Percentiles rank a stretch among this genome's conserved stretches.
These are phyloP conservation scores for Microtus richardsoni DNA, from an alignment of 2,113 vertebrate species.

Conservation along the genomic window DNA sequence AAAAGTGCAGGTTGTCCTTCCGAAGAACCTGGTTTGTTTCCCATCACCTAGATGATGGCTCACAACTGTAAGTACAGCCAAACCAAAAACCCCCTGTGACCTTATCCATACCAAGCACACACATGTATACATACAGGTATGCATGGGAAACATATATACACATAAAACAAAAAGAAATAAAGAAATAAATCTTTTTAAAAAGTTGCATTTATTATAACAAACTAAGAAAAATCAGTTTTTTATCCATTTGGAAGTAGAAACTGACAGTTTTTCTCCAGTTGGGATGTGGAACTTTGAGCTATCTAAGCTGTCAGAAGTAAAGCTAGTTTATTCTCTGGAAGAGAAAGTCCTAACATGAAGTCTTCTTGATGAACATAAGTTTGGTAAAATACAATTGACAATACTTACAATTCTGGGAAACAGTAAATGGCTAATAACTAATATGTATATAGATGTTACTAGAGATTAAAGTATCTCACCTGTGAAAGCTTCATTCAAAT, in stretches of 20 bases:
- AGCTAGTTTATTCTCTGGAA: background rate
- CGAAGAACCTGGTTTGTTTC: background rate
- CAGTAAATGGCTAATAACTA: background rate
- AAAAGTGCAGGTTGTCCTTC: background rate
- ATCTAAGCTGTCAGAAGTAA: background rate
- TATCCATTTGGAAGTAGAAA: background rate
- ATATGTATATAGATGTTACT: background rate
- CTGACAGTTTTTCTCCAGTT: background rate
- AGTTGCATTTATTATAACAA: background rate
- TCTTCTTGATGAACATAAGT: background rate
- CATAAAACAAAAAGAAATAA: background rate
- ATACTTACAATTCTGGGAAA: background rate
- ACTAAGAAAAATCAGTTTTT: background rate
- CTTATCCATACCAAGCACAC: background rate
- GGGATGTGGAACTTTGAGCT: background rate
- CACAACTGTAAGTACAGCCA: background rate
- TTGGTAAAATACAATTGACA: background rate
- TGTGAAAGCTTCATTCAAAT: background rate
- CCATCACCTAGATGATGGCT: too few species aligned
- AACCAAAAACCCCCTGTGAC: background rate
- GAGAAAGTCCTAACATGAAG: background rate
- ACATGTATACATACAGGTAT: background rate
- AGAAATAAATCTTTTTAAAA: too few species aligned
- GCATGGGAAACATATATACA: background rate
- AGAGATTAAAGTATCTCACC: background rate